These are phyloP conservation scores for Myopa testacea DNA, from an alignment of 2,888 invertebrate species.

Conservation along the genomic window DNA sequence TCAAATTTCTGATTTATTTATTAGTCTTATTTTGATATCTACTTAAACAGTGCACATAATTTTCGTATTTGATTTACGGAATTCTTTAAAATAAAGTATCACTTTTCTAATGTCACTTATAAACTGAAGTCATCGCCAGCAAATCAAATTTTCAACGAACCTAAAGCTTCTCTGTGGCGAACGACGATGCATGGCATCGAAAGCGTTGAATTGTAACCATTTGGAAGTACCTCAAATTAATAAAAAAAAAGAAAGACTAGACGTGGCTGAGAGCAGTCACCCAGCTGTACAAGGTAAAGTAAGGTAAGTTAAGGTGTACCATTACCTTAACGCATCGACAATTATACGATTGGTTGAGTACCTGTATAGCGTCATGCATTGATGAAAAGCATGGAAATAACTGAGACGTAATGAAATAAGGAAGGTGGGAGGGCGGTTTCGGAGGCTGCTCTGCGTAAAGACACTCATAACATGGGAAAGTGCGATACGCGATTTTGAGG, in stretches of 20 bases:
- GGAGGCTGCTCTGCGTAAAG: background rate
- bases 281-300: constrained; percentile 7
- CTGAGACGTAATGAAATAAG: constrained; percentile 32
- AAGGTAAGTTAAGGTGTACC: constrained; percentile 59
- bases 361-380: constrained; percentile 45
- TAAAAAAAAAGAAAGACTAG: constrained; percentile 29
- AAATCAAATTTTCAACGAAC: background rate
- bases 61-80: too few species aligned
- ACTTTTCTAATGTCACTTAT: too few species aligned
- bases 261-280: background rate
- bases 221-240: constrained; percentile 39
- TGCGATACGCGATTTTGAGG: constrained; percentile 59
- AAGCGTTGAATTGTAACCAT: constrained; percentile 30
- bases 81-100: too few species aligned
- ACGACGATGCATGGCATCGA: constrained; percentile 23
- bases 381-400: constrained; percentile 43
- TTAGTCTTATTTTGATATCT: too few species aligned
- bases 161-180: background rate
- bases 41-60: too few species aligned
- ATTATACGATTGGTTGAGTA: constrained; percentile 67
- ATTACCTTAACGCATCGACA: constrained; percentile 69
- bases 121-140: too few species aligned
- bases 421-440: constrained; percentile 24
- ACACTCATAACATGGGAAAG: constrained; percentile 49
- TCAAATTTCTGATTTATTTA: too few species aligned